Evolutionary conservation across 2,113 vertebrate species (phyloP).

Genomic region (Lathamus discolor): DNA sequence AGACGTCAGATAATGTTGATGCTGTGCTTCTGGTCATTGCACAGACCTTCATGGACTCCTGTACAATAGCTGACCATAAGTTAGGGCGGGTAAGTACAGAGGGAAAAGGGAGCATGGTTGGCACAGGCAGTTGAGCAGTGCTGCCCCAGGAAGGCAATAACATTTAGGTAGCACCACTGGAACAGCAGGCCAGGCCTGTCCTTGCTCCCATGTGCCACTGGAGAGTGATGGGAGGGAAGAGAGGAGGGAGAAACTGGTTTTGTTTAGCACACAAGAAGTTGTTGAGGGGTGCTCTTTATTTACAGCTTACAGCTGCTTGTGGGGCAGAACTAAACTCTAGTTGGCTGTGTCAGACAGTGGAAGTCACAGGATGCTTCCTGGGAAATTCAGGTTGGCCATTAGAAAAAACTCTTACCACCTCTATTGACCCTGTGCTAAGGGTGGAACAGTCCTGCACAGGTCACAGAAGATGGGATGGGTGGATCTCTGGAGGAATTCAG

Average conservation of each 20-base stretch:
- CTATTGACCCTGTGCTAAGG: not conserved
- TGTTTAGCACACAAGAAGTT: not conserved
- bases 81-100: constrained; percentile 89
- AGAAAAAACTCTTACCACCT: not conserved
- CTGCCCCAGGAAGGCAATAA: not conserved
- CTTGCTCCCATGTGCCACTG: not conserved
- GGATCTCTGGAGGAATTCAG: not conserved
- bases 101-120: not conserved
- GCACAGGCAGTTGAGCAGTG: not conserved
- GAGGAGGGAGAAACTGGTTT: not conserved
- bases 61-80: constrained; percentile 96
- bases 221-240: not conserved
- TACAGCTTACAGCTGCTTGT: not conserved
- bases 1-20: constrained; percentile 93
- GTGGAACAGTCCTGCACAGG: not conserved
- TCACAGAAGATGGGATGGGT: not conserved
- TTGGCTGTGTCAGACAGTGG: not conserved
- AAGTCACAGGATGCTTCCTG: not conserved
- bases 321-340: not conserved
- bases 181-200: not conserved
- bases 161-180: fast-evolving
- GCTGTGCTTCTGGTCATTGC: constrained; percentile 94
- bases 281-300: not conserved
- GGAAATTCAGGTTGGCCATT: not conserved
- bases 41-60: constrained; percentile 99